Evolutionary conservation across 2,797 vertebrate species (phyloP), one percentile per base, ranked within the genome.

Genomic region (Gymnoscopelus braueri): DNA sequence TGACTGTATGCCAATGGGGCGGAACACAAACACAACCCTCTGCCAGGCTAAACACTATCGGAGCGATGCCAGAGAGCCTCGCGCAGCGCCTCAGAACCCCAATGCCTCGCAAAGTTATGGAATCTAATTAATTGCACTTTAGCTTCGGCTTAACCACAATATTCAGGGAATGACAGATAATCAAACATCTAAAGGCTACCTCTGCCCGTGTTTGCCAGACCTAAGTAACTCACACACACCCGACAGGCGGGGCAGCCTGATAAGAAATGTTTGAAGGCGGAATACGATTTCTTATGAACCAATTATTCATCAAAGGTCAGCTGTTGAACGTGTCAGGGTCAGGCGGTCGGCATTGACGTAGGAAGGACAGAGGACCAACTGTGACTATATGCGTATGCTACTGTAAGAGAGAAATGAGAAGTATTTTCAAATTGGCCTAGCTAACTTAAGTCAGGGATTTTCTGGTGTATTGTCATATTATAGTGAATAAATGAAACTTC

Each of bases 11-110:
- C 78, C 67, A 44, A 69, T 55, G 19, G 65, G 58, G 77, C 65
- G 74, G 86, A 85, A 85, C 86, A 88, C 80, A 89, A 87, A 88
- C 82, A 82, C 66, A 29, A 44, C 60, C 9, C 15, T 64, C 13
- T 39, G 84, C 80, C 81, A 84, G 76, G 60, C 56, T 74, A 80
- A 80, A 69, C 84, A 70, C 47, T 3, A 1, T 2, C 32, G 5
- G 53, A 15, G 29, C 39, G 39, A 44, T 44, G 39, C 39, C 39
- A 44, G 39, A 7, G 39, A 44, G 54, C 51, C 61, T 13, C 54
- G 23, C 63, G 24, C 71, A 65, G 64, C 78, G 74, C 80, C 72
- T 77, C 79, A 83, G 32, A 60, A 13, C 14, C 13, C 1, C 8
- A 82, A 82, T 87, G 80, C 69, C 60, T 39, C n/a, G 0, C 5